Conservation (phyloP, 2,797 vertebrate genomes). For the Hippoglossus hippoglossus region DNA sequence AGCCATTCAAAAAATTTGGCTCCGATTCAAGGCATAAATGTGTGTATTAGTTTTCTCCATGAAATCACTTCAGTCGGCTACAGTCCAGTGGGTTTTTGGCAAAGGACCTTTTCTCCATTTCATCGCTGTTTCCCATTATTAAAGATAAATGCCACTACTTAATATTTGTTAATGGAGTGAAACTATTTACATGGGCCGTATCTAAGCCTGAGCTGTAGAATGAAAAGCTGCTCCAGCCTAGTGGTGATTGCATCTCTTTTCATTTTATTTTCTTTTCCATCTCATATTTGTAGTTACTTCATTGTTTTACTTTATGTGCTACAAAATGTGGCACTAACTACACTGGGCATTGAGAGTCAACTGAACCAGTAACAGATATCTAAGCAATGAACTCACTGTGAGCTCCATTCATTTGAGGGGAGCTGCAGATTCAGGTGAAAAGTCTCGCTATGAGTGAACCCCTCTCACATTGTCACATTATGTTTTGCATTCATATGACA, state of each 20-base stretch:
- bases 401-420: too few species aligned
- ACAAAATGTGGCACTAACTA: background rate
- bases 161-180: slow-evolving; percentile 38
- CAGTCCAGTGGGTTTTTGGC: slow-evolving; percentile 15
- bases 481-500: too few species aligned
- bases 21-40: background rate
- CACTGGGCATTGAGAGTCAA: too few species aligned
- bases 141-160: slow-evolving; percentile 39
- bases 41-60: slow-evolving; percentile 19
- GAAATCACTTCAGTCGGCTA: slow-evolving; percentile 10
- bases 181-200: slow-evolving; percentile 24
- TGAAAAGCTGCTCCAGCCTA: slow-evolving; percentile 11
- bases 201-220: slow-evolving; percentile 21
- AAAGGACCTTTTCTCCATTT: slow-evolving; percentile 12
- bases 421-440: too few species aligned
- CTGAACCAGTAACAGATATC: too few species aligned
- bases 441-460: too few species aligned
- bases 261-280: background rate
- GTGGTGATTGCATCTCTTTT: background rate
- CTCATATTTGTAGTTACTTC: too few species aligned
- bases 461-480: background rate
- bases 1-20: background rate
- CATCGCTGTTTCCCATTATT: slow-evolving; percentile 29
- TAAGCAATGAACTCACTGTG: too few species aligned
- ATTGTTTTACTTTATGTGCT: background rate